These are phyloP conservation scores for Ciconia stormi DNA, from an alignment of 2,113 vertebrate genomes.

Conservation along the genomic window DNA sequence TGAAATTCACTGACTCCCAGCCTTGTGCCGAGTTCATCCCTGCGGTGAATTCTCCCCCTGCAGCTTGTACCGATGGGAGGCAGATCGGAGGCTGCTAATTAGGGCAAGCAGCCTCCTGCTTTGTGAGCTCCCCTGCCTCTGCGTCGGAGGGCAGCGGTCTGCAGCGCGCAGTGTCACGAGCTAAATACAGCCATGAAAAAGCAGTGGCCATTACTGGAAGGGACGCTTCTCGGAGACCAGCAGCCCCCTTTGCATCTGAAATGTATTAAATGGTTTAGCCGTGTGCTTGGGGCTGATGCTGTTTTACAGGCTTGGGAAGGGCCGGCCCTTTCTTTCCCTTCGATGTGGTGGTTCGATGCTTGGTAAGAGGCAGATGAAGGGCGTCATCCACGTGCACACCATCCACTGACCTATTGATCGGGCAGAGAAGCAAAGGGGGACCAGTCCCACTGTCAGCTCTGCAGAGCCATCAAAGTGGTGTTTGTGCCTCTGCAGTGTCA, in stretches of 20 bases:
- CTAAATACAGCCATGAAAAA: not conserved
- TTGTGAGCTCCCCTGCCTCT: not conserved
- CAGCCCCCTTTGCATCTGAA: not conserved
- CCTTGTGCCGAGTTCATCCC: not conserved
- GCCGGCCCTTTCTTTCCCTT: not conserved
- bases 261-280: not conserved
- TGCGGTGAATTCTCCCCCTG: not conserved
- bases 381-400: rapidly evolving
- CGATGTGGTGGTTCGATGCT: not conserved
- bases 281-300: not conserved
- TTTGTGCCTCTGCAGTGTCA: not conserved
- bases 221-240: not conserved
- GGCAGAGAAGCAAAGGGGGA: not conserved
- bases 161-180: rapidly evolving
- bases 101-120: not conserved
- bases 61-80: not conserved
- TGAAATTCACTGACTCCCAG: not conserved
- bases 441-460: not conserved
- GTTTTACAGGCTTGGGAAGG: not conserved
- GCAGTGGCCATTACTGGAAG: not conserved
- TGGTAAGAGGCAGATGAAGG: not conserved
- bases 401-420: rapidly evolving
- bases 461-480: not conserved
- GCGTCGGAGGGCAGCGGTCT: not conserved
- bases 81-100: not conserved